Evolutionary conservation across 2,113 vertebrate genomes (phyloP).

Genomic region (Xiphorhynchus elegans): DNA sequence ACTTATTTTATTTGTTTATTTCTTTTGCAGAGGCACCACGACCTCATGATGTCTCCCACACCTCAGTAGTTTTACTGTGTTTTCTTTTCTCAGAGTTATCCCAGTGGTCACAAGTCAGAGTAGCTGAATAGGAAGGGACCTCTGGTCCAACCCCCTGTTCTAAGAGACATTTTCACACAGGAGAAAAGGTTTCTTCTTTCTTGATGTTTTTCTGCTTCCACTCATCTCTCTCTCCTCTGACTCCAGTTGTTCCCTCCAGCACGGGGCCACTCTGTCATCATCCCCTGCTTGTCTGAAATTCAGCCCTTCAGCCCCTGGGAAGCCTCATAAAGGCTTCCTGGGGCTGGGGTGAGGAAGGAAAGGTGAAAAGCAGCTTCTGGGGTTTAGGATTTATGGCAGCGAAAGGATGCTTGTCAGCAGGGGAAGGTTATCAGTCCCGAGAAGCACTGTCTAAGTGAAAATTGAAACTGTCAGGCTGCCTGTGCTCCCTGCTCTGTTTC

Average conservation of each 20-base stretch:
- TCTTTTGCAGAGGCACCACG: not conserved
- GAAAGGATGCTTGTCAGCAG: conserved; percentile 22
- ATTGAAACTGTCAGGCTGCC: conserved; percentile 71
- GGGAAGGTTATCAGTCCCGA: conserved; percentile 54
- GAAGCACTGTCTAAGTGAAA: conserved; percentile 66
- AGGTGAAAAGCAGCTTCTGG: not conserved
- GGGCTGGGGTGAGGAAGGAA: not conserved
- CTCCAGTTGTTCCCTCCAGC: not conserved
- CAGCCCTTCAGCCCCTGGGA: not conserved
- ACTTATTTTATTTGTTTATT: not conserved
- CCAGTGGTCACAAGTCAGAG: not conserved
- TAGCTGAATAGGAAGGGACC: not conserved
- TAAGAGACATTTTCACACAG: not conserved
- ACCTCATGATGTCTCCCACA: not conserved
- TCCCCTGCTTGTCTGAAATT: not conserved
- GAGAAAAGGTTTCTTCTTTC: not conserved
- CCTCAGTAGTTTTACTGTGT: not conserved
- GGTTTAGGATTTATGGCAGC: conserved; percentile 51
- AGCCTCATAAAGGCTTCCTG: not conserved
- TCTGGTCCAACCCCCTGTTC: not conserved
- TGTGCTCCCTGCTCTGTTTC: conserved; percentile 52
- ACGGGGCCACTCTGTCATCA: not conserved
- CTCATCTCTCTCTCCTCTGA: not conserved
- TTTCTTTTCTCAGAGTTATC: not conserved
- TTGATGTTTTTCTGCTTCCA: not conserved